Base-by-base conservation (phyloP, 2,888 invertebrate genomes). In the Ligdia adustata region DNA sequence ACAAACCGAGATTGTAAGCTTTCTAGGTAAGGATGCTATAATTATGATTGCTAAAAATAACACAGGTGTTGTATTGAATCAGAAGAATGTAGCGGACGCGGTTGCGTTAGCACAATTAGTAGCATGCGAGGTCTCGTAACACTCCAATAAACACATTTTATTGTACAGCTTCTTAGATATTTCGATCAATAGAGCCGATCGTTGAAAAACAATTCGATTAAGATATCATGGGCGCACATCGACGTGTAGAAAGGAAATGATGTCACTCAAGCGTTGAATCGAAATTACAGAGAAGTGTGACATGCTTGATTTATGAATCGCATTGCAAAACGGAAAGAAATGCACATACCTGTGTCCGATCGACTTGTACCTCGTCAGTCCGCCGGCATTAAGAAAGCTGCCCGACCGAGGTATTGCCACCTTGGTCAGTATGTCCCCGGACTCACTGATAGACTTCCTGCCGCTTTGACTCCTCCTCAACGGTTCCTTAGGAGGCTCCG, bases 391-490 rank as follows among this genome's bases (percentile, higher is more conserved):
- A 28, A 97, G 90, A 73, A 97, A 97, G 76, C 96, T 97, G 32
- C 96, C 95, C 37, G 96, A 95, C 63, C 96, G 91, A 7, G 97
- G 97, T 66, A 97, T 94, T 26, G 96, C 96, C 28, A 97, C 96
- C 79, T 96, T 95, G 0, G 97, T 97, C 64, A 96, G 82, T 63
- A 96, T 94, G 75, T 97, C 96, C 4, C 96, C 96, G 42, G 93
- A 92, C 54, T 94, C 93, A 43, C 77, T 89, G 14, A 88, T 65
- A 18, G 90, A 89, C 51, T 90, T 86, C 55, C 90, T 76, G 18
- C 85, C 82, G 55, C 90, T 91, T 57, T 90, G 90, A 57, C 79
- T 89, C 63, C 91, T 75, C 55, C 88, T 71, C 50, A 91, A 62
- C 22, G 90, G 83, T 46, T 86, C 85, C 52, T 83, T 83, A 1